phyloP scores from a whole-genome alignment of 2,888 invertebrate genomes.

The Mythimna vitellina region DNA sequence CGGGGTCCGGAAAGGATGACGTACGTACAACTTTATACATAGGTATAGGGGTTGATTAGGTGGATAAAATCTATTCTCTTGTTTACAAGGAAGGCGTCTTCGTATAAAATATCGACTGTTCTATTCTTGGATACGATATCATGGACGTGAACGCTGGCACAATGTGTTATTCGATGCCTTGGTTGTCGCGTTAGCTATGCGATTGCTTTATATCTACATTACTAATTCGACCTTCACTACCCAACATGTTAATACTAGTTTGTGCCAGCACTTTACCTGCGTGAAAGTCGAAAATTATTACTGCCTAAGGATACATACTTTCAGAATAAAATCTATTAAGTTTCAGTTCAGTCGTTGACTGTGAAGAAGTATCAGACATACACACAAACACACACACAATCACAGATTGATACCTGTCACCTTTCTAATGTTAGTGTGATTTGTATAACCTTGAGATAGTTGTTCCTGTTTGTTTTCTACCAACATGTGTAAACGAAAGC shows the following conservation, averaged over 20 bases:
- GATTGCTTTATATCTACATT: background rate
- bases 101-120: conserved; percentile 26
- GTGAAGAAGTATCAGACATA: too few relatives aligned
- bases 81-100: conserved; percentile 12
- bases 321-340: too few relatives aligned
- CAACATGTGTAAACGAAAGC: too few relatives aligned
- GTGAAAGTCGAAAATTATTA: too few relatives aligned
- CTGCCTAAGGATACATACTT: too few relatives aligned
- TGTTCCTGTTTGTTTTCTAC: too few relatives aligned
- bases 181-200: background rate
- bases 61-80: conserved; percentile 46
- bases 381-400: too few relatives aligned
- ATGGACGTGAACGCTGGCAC: background rate
- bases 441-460: too few relatives aligned
- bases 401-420: too few relatives aligned
- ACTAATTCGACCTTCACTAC: background rate
- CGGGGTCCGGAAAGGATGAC: conserved; percentile 51
- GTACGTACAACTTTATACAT: conserved; percentile 31
- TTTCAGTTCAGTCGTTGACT: too few relatives aligned
- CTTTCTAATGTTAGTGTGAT: too few relatives aligned
- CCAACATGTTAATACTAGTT: background rate
- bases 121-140: conserved; percentile 4
- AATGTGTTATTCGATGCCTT: background rate
- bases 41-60: conserved; percentile 32
- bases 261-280: too few relatives aligned